Evolutionary conservation across 1,140 invertebrate genomes (phyloP), one percentile per base, ranked within the genome.

Genomic region (Drosophila azteca): DNA sequence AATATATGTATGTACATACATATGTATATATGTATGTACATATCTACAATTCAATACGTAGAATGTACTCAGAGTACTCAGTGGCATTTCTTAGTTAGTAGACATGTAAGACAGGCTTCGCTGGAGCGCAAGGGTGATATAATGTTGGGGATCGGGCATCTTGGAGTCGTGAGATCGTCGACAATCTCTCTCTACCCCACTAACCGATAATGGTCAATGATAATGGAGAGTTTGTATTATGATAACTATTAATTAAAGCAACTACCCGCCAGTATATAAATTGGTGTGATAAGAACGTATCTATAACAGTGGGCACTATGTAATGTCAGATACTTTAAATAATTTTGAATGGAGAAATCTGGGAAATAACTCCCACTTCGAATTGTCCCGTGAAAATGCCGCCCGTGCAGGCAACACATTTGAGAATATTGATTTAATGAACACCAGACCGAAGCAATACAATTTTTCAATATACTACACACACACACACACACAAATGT

Each of bases 231-330:
- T 39, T 53, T 67, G 53, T 67, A 76, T 69, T 64, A 63, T 29
- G 67, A 39, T 35, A 43, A 54, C 44, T 29, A 70, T 62, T 77
- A 83, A 64, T 74, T 81, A 85, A 87, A 87, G 55, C 65, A 76
- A 85, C 84, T 73, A 87, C 87, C 87, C 87, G 87, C 87, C 87
- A 90, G 72, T 69, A 90, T 83, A 85, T 81, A 79, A 88, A 90
- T 85, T 90, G 85, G 85, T 90, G 85, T 90, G 85, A 90, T 90
- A 90, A 67, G 68, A 89, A 81, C 79, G 78, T 82, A 69, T 77
- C 31, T 8, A 31, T 31, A 84, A 76, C 79, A 77, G 76, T 68
- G 53, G 84, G 29, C 46, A 26, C 24, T 26, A 26, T 26, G 24
- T 26, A 26, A 26, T 26, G 24, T 26, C 24, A 26, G 24, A 26